Evolutionary conservation across 2,113 vertebrate species (phyloP).

Genomic region (Salminus brasiliensis): DNA sequence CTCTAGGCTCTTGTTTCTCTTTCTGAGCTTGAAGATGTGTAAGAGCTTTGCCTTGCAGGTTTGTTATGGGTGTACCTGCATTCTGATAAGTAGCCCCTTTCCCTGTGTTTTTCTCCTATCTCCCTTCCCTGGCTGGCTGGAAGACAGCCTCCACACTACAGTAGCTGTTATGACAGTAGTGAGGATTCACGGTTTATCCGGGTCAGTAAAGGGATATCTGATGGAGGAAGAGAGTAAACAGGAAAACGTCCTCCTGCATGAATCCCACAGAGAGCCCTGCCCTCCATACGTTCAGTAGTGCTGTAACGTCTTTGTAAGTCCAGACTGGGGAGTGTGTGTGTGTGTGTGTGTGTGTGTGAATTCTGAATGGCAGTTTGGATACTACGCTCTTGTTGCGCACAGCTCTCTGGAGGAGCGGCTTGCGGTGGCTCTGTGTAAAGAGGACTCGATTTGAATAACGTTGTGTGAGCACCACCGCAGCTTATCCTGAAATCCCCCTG

Average conservation of each 20-base stretch:
- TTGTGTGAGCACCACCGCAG: slow-evolving; percentile 15
- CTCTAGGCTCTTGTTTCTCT: background rate
- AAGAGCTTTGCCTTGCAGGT: slow-evolving; percentile 4
- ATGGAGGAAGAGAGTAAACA: slow-evolving; percentile 9
- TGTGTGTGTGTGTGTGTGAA: background rate
- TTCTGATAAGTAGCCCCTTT: slow-evolving; percentile 4
- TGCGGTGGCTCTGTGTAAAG: slow-evolving; percentile 1
- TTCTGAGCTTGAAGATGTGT: background rate
- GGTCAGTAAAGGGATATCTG: background rate
- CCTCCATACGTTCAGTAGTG: background rate
- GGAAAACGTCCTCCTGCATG: background rate
- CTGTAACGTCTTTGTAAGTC: slow-evolving; percentile 3
- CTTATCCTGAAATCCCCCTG: slow-evolving; percentile 41
- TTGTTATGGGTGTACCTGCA: background rate
- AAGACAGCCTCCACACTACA: background rate
- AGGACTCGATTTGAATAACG: slow-evolving; percentile 25
- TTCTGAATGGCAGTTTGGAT: slow-evolving; percentile 8
- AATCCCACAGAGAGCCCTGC: background rate
- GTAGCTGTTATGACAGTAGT: background rate
- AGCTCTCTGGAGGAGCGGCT: slow-evolving; percentile 28
- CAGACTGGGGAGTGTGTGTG: background rate
- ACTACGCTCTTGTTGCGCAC: background rate
- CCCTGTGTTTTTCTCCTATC: background rate
- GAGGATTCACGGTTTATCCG: background rate
- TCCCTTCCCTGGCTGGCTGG: background rate